Evolutionary conservation across 1,140 invertebrate species (phyloP).

Genomic region (Drosophila persimilis): DNA sequence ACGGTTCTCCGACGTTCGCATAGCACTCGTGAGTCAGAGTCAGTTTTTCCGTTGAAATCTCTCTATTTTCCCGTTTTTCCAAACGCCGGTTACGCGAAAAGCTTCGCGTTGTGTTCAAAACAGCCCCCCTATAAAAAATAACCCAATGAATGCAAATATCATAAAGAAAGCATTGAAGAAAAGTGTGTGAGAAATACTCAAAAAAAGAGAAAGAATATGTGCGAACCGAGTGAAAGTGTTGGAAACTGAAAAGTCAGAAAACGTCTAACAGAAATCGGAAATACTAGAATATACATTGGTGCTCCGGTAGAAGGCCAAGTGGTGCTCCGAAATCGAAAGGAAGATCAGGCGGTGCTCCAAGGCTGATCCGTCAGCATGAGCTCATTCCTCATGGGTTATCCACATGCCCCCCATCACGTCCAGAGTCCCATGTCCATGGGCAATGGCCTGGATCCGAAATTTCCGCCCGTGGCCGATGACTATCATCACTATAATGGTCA

Average conservation of each 20-base stretch:
- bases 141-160: slow-evolving; percentile 7
- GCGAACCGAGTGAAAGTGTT: slow-evolving; percentile 41
- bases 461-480: slow-evolving; percentile 81
- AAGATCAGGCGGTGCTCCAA: background rate
- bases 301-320: background rate
- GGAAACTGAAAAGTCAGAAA: slow-evolving; percentile 2
- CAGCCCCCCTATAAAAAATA: background rate
- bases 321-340: too few relatives aligned
- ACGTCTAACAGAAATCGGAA: background rate
- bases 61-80: slow-evolving; percentile 20
- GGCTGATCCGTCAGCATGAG: slow-evolving; percentile 62
- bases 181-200: slow-evolving; percentile 3
- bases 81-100: slow-evolving; percentile 30
- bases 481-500: slow-evolving; percentile 82
- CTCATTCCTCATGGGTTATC: slow-evolving; percentile 83
- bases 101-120: slow-evolving; percentile 33
- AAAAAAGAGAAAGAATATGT: slow-evolving; percentile 40
- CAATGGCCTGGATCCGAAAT: slow-evolving; percentile 79
- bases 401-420: slow-evolving; percentile 84
- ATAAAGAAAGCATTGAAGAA: slow-evolving; percentile 2
- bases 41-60: too few relatives aligned
- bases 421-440: slow-evolving; percentile 82
- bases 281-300: background rate
- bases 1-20: slow-evolving; percentile 69
- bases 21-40: slow-evolving; percentile 39